Conservation (phyloP, 2,888 invertebrate genomes). For the Pyrochroa serraticornis region DNA sequence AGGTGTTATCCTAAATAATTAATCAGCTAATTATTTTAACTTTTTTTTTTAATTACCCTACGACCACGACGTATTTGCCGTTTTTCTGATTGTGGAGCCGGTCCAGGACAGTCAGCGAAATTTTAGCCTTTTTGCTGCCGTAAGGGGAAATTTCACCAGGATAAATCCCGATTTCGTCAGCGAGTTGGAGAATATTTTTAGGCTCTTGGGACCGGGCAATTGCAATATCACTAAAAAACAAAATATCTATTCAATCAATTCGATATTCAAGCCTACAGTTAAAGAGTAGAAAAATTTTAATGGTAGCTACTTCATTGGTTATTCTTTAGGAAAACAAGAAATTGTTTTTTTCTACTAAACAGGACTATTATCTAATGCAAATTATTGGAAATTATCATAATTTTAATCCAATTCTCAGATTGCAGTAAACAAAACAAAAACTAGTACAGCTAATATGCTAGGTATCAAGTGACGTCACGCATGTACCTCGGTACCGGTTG, state of each 20-base stretch:
- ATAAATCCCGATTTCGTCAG: slow-evolving; percentile 83
- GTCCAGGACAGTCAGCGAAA: slow-evolving; percentile 80
- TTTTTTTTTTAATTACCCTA: slow-evolving; percentile 70
- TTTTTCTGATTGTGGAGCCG: slow-evolving; percentile 70
- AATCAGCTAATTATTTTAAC: not conserved
- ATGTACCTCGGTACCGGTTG: slow-evolving; percentile 83
- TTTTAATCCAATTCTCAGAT: slow-evolving; percentile 5
- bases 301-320: too few relatives aligned
- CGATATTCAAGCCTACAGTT: too few relatives aligned
- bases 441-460: not conserved
- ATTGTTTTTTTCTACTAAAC: too few relatives aligned
- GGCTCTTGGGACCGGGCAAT: slow-evolving; percentile 89
- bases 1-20: slow-evolving; percentile 82
- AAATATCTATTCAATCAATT: too few relatives aligned
- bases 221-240: slow-evolving; percentile 83
- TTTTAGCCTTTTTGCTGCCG: slow-evolving; percentile 94
- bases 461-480: not conserved
- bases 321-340: too few relatives aligned
- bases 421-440: too few relatives aligned
- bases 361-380: too few relatives aligned
- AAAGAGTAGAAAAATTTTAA: too few relatives aligned
- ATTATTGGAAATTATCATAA: too few relatives aligned
- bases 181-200: slow-evolving; percentile 78
- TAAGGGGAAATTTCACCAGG: slow-evolving; percentile 85
- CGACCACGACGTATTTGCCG: slow-evolving; percentile 95